Conservation (phyloP, 2,113 vertebrate species). For the Peromyscus polionotus region DNA sequence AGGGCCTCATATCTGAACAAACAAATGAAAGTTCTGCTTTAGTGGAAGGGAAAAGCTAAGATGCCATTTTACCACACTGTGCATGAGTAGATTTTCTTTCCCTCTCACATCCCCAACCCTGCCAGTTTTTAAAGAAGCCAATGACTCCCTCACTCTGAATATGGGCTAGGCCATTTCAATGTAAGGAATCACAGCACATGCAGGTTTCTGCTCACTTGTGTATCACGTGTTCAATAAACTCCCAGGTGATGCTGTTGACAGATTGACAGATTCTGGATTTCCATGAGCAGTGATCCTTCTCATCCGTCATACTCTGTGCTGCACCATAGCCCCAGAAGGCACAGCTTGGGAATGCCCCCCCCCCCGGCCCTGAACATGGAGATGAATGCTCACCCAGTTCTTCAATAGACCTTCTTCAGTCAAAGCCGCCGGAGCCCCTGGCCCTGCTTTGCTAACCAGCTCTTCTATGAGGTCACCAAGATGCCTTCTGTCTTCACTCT, state of each 20-base stretch:
- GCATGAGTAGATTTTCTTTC: background rate
- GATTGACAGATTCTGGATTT: slow-evolving; percentile 57
- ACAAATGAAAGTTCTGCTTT: background rate
- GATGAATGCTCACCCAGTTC: background rate
- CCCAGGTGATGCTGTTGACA: slow-evolving; percentile 54
- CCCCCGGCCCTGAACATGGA: background rate
- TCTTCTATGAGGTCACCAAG: slow-evolving; percentile 67
- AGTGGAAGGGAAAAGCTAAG: background rate
- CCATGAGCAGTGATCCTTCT: background rate
- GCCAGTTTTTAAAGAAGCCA: background rate
- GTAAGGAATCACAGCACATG: background rate
- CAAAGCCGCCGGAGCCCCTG: background rate
- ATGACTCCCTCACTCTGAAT: background rate
- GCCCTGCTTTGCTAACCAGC: background rate
- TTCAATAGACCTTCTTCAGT: background rate
- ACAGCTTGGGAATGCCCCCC: fast-evolving
- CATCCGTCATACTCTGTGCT: background rate
- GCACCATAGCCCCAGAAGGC: background rate
- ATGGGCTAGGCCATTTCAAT: slow-evolving; percentile 11
- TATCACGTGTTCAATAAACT: slow-evolving; percentile 40
- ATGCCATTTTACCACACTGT: background rate
- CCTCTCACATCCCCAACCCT: background rate
- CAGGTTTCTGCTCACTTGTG: background rate
- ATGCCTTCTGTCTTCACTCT: slow-evolving; percentile 62
- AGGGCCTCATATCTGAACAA: background rate